Conservation (phyloP, 2,113 vertebrate genomes). For the Sinocyclocheilus maitianheensis region DNA sequence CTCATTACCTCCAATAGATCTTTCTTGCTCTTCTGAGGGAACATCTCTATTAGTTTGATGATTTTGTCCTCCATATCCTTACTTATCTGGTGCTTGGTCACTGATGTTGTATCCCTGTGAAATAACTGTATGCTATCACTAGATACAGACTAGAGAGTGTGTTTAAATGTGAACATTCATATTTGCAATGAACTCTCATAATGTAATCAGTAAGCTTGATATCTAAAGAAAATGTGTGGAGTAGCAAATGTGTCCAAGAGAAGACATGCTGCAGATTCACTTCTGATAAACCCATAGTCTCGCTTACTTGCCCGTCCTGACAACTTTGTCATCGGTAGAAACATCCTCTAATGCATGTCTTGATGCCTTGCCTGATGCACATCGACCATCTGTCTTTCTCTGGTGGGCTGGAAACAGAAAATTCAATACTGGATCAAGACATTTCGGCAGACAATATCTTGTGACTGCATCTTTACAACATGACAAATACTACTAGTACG, state of each 20-base stretch:
- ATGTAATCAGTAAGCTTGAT: background rate
- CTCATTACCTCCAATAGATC: slow-evolving; percentile 79
- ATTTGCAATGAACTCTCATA: background rate
- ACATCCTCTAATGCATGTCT: slow-evolving; percentile 42
- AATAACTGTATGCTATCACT: background rate
- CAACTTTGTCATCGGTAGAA: slow-evolving; percentile 41
- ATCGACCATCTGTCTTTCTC: slow-evolving; percentile 33
- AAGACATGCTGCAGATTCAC: slow-evolving; percentile 21
- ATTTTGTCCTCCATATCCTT: slow-evolving; percentile 75
- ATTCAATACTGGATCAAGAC: background rate
- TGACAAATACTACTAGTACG: background rate
- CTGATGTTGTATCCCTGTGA: slow-evolving; percentile 49
- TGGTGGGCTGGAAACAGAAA: slow-evolving; percentile 4
- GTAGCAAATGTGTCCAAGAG: background rate
- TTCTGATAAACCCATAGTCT: background rate
- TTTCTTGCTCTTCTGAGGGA: slow-evolving; percentile 78
- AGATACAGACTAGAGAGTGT: background rate
- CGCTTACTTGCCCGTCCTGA: slow-evolving; percentile 36
- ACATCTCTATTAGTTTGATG: slow-evolving; percentile 78
- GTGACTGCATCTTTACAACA: background rate
- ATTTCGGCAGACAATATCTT: background rate
- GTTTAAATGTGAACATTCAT: too few species aligned
- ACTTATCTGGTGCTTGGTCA: slow-evolving; percentile 50
- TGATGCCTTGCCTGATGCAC: slow-evolving; percentile 32
- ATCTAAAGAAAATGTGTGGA: background rate